These are phyloP conservation scores for Bungarus multicinctus DNA, from an alignment of 2,113 vertebrate species.

Conservation along the genomic window DNA sequence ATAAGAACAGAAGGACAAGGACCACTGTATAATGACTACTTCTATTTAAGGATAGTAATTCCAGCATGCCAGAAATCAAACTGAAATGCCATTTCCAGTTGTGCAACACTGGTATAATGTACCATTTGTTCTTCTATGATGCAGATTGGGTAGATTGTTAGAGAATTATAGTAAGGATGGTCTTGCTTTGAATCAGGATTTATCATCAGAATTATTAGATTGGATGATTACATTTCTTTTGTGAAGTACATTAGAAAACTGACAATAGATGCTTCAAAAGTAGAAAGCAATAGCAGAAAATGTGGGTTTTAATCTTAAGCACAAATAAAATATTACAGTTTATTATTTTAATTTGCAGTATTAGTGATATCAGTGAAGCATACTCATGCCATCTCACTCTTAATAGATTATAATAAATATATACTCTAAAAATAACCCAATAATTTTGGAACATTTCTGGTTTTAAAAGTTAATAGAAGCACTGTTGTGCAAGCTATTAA, in stretches of 20 bases:
- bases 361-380: neutral
- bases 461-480: neutral
- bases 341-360: neutral
- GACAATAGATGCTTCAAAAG: neutral
- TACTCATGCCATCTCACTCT: neutral
- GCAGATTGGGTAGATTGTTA: neutral
- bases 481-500: neutral
- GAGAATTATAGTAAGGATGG: neutral
- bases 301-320: neutral
- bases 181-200: neutral
- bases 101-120: neutral
- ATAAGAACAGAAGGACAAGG: neutral
- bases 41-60: neutral
- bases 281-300: neutral
- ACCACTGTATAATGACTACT: neutral
- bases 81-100: neutral
- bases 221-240: neutral
- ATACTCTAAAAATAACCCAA: neutral
- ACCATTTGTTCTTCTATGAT: neutral
- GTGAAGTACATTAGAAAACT: conserved; percentile 22
- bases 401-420: neutral
- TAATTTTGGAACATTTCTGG: neutral
- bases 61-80: neutral
- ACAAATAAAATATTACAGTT: neutral
- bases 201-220: neutral